A percentile compares a stretch with the other conserved stretches of the same genome.
Conservation (phyloP, 1,140 invertebrate genomes). For the Calephelis virginiensis region DNA sequence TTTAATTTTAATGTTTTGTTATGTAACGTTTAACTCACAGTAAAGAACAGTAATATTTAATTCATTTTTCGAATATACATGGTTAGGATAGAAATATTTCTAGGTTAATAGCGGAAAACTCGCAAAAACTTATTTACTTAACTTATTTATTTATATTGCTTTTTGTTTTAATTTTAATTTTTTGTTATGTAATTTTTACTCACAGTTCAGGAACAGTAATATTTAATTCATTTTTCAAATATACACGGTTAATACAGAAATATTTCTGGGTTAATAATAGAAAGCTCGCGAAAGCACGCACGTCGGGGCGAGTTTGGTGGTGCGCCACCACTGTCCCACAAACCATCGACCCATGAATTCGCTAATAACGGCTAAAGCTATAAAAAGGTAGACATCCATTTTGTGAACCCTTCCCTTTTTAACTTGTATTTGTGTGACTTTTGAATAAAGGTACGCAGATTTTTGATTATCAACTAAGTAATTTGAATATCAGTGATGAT, state of each 20-base stretch:
- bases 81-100: too few relatives aligned
- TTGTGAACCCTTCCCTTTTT: slow-evolving; percentile 17
- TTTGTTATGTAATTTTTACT: background rate
- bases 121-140: background rate
- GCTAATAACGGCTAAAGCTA: slow-evolving; percentile 33
- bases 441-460: too few relatives aligned
- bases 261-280: slow-evolving; percentile 1
- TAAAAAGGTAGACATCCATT: slow-evolving; percentile 27
- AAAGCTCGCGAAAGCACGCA: slow-evolving; percentile 41
- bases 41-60: background rate
- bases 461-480: too few relatives aligned
- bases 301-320: slow-evolving; percentile 53
- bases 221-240: background rate
- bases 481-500: too few relatives aligned
- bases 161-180: too few relatives aligned
- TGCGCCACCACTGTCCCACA: slow-evolving; percentile 53
- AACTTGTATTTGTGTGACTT: too few relatives aligned
- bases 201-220: background rate
- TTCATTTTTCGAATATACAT: background rate
- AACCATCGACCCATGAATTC: slow-evolving; percentile 36
- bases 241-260: background rate
- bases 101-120: background rate
- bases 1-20: too few relatives aligned
- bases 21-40: too few relatives aligned
- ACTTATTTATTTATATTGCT: background rate